Evolutionary conservation across 2,888 invertebrate genomes (phyloP).

Genomic region (Rhogogaster chlorosoma): DNA sequence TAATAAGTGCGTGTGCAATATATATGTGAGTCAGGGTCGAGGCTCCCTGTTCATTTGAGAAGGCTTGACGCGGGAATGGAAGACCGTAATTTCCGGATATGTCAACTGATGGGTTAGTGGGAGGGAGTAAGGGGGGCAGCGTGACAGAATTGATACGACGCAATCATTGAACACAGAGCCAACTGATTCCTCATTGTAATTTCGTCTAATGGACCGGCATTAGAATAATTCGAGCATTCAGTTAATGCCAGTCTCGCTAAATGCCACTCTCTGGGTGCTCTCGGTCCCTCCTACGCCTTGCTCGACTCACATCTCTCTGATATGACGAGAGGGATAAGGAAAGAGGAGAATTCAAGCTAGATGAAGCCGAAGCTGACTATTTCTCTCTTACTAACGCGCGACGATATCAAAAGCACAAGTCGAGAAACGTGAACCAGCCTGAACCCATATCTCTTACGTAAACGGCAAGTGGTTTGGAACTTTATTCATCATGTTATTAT

Average conservation of each 20-base stretch:
- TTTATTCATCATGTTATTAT: constrained; percentile 48
- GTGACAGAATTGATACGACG: constrained; percentile 24
- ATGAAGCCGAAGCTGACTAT: neutral
- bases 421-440: constrained; percentile 1
- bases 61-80: neutral
- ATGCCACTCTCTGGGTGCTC: neutral
- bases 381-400: neutral
- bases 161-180: constrained; percentile 3
- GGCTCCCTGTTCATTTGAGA: neutral
- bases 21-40: neutral
- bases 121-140: neutral
- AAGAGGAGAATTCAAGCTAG: neutral
- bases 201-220: constrained; percentile 22
- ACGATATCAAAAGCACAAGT: neutral
- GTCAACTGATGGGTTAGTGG: constrained; percentile 7
- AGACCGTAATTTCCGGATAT: constrained; percentile 31
- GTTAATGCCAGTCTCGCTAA: constrained; percentile 10
- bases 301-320: neutral
- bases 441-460: neutral
- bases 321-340: neutral
- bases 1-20: too few relatives aligned
- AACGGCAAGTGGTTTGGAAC: constrained; percentile 15
- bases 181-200: constrained; percentile 34
- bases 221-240: constrained; percentile 21
- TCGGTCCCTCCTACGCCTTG: neutral